Conservation (phyloP, 2,888 invertebrate genomes). For the Nomada hirtipes region DNA sequence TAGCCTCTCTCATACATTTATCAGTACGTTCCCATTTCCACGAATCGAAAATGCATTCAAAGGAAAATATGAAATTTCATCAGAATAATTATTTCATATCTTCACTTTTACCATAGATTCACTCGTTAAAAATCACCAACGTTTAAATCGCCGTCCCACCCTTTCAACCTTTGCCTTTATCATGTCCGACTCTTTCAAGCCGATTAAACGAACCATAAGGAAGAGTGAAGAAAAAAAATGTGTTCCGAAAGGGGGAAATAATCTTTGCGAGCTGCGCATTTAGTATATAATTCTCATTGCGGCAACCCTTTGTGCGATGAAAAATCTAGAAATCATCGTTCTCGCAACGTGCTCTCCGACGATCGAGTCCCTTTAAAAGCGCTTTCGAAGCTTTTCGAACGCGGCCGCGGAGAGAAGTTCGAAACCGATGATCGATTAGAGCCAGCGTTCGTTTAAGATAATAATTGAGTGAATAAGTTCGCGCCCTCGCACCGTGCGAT, state of each 20-base stretch:
- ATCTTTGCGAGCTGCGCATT: neutral
- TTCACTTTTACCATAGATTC: neutral
- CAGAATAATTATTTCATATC: neutral
- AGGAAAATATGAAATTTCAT: too few species aligned
- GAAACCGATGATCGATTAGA: constrained; percentile 52
- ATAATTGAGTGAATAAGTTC: constrained; percentile 49
- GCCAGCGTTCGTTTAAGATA: constrained; percentile 46
- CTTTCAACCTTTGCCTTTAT: neutral
- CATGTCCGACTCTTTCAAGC: neutral
- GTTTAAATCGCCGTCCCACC: neutral
- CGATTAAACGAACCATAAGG: neutral
- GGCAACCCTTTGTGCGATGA: neutral
- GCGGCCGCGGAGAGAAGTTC: neutral
- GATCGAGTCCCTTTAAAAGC: constrained; percentile 6
- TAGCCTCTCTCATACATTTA: too few species aligned
- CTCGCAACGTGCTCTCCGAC: neutral
- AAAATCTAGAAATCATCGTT: neutral
- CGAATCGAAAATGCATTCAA: too few species aligned
- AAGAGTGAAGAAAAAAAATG: neutral
- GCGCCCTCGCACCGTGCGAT: neutral
- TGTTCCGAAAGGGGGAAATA: neutral
- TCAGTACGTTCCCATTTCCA: too few species aligned
- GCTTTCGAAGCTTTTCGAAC: constrained; percentile 27
- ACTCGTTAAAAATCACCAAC: neutral
- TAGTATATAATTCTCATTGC: neutral